Evolutionary conservation across 1,140 invertebrate genomes (phyloP).

Genomic region (Dreissena rostriformis): DNA sequence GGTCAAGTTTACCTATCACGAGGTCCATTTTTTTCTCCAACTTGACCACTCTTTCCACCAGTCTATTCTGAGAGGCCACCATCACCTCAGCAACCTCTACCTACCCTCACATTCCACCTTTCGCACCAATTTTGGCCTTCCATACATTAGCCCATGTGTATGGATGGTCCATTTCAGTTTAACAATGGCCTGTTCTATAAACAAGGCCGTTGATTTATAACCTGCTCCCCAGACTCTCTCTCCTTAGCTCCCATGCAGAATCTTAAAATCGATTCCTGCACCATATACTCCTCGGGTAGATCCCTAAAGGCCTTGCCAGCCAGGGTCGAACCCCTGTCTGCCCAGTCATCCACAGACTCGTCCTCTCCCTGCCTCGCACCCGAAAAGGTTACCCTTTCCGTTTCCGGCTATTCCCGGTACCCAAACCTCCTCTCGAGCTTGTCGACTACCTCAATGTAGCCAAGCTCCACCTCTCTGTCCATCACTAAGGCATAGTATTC

Average conservation of each 20-base stretch:
- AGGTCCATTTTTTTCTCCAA: background rate
- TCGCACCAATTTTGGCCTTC: background rate
- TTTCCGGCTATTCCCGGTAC: background rate
- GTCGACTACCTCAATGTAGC: background rate
- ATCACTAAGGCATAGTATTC: conserved; percentile 19
- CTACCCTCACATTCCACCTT: background rate
- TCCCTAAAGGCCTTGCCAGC: conserved; percentile 9
- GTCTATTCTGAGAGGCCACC: background rate
- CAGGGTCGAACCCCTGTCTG: conserved; percentile 1
- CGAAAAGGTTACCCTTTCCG: conserved; percentile 5
- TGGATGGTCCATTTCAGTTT: background rate
- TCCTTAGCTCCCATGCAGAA: conserved; percentile 21
- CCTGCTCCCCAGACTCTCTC: conserved; percentile 16
- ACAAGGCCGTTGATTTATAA: background rate
- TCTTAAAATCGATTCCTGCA: background rate
- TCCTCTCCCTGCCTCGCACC: background rate
- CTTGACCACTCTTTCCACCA: background rate
- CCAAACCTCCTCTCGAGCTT: conserved; percentile 33
- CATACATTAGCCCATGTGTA: background rate
- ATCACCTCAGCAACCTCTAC: too few relatives aligned
- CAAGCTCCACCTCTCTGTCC: background rate
- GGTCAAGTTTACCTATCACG: background rate
- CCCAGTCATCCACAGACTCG: conserved; percentile 36
- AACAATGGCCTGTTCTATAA: background rate
- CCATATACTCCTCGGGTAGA: conserved; percentile 25